These are phyloP conservation scores for Lonchura striata DNA, from an alignment of 2,113 vertebrate species.

Conservation along the genomic window DNA sequence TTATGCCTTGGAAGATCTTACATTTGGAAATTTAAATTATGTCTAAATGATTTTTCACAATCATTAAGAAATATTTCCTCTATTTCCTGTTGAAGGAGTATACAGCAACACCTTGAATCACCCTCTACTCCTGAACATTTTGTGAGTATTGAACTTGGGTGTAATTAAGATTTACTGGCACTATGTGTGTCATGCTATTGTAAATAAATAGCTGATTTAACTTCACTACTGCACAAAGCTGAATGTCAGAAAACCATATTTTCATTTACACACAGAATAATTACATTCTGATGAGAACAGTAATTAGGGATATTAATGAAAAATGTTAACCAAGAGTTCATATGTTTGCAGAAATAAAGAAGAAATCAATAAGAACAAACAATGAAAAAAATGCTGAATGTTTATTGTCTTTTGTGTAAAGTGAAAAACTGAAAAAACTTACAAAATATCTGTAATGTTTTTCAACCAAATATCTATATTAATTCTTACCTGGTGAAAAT, in stretches of 20 bases:
- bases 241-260: conserved; percentile 37
- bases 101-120: background rate
- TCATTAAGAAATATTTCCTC: background rate
- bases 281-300: conserved; percentile 8
- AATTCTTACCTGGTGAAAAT: background rate
- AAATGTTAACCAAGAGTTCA: conserved; percentile 1
- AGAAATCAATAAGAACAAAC: background rate
- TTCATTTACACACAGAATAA: conserved; percentile 33
- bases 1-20: background rate
- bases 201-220: conserved; percentile 31
- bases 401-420: background rate
- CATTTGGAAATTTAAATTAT: background rate
- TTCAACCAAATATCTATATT: background rate
- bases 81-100: background rate
- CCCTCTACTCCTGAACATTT: background rate
- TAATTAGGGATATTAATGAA: conserved; percentile 16
- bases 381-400: background rate
- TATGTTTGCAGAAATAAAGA: background rate
- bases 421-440: background rate
- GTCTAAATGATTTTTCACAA: background rate
- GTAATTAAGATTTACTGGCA: background rate
- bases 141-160: conserved; percentile 38
- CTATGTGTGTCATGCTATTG: background rate
- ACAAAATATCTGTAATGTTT: background rate
- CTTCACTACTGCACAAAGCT: background rate